Base-by-base conservation (phyloP, 2,113 vertebrate species). In the Conger conger region DNA sequence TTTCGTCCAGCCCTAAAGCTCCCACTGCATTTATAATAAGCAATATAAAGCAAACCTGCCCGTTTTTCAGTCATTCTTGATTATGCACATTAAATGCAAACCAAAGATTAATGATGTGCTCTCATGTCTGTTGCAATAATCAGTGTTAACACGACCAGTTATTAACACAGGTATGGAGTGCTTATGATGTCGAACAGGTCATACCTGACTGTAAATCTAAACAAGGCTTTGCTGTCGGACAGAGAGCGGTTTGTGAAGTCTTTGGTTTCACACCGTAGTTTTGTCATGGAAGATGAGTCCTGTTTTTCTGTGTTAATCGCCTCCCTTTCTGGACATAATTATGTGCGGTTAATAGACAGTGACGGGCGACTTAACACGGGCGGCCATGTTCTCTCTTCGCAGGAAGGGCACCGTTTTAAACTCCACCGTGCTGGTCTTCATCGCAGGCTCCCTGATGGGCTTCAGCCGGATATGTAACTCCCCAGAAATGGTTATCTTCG, bases 401-500 rank as follows among this genome's bases (percentile, higher is more conserved):
- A 98, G 97, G 93, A 98, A 96, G 1, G 96, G 97, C 0, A 92
- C 95, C 0, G 88, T 98, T 86, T 92, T 96, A 80, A 94, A 95
- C 76, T 96, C 96, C 0, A 87, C 95, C 0, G 89, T 96, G 76
- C 92, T 98, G 33, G 93, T 98, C 84, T 96, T 98, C 50, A 82
- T 97, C 53, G 96, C 95, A 0, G 89, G 94, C 0, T 81, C 91
- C 0, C 89, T 97, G 85, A 97, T 97, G 97, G 97, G 96, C 81
- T 96, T 96, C 90, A 98, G 97, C 89, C 93, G 93, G 79, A 91
- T 93, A 60, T 94, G 96, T 84, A 87, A 53, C 1, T 97, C 96
- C 35, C 96, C 96, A 0, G 97, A 98, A 91, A 97, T 98, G 96
- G 92, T 98, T 79, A 97, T 98, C 81, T 0, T 96, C 0, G 96